Evolutionary conservation across 2,797 vertebrate genomes (phyloP).

Genomic region (Scolopax bukidnonensis): DNA sequence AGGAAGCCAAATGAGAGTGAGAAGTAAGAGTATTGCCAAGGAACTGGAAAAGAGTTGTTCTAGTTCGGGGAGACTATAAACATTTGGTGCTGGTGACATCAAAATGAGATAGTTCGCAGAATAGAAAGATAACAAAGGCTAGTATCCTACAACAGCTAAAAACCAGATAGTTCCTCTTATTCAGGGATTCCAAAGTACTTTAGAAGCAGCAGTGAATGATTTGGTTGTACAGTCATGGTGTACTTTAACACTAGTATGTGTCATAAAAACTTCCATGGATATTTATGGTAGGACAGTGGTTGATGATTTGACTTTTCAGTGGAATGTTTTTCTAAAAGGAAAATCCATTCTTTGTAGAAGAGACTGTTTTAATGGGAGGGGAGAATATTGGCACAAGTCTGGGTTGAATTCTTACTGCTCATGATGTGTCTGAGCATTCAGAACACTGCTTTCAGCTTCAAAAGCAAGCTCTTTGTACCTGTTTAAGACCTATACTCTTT

Average conservation of each 20-base stretch:
- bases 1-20: neutral
- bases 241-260: neutral
- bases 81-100: neutral
- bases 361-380: neutral
- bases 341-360: neutral
- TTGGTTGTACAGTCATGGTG: neutral
- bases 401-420: neutral
- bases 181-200: neutral
- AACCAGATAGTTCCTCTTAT: neutral
- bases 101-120: neutral
- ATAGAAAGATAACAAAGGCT: neutral
- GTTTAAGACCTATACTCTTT: neutral
- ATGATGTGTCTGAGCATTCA: neutral
- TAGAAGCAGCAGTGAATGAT: neutral
- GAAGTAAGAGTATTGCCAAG: neutral
- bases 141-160: neutral
- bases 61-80: neutral
- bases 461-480: neutral
- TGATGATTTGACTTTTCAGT: neutral
- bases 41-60: neutral
- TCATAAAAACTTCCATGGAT: neutral
- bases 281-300: neutral
- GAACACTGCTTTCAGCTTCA: neutral
- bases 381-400: neutral
- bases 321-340: neutral